A percentile compares a stretch with the other conserved stretches of the same genome.
Conservation (phyloP, 1,140 invertebrate genomes). For the Drosophila pruinosa region DNA sequence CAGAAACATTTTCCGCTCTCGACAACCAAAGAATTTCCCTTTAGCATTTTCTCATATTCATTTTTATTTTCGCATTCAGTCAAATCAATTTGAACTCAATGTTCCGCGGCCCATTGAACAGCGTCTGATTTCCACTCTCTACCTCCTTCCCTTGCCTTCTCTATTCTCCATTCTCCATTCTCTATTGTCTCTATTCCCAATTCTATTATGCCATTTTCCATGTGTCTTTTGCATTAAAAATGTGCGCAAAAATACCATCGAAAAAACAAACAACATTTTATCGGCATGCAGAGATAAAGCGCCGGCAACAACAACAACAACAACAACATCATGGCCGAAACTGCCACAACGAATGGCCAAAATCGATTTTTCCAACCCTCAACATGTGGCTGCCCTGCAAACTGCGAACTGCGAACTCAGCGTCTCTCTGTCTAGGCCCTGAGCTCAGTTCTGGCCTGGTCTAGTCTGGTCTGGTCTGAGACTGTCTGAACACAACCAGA, state of each 20-base stretch:
- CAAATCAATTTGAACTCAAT: slow-evolving; percentile 24
- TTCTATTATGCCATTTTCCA: neutral
- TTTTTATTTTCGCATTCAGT: slow-evolving; percentile 6
- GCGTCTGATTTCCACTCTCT: neutral
- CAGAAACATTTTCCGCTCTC: slow-evolving; percentile 42
- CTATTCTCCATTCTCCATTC: neutral
- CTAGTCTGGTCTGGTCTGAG: slow-evolving; percentile 7
- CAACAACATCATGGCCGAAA: slow-evolving; percentile 1
- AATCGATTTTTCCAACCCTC: slow-evolving; percentile 72
- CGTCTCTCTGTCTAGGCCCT: slow-evolving; percentile 7
- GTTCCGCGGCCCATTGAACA: slow-evolving; percentile 21
- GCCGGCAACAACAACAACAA: slow-evolving; percentile 37
- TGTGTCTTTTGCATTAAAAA: neutral
- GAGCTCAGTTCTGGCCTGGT: neutral
- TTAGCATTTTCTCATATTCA: slow-evolving; percentile 37
- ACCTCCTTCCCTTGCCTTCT: neutral
- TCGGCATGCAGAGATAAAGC: slow-evolving; percentile 51
- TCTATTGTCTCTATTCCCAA: neutral
- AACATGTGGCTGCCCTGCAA: slow-evolving; percentile 16
- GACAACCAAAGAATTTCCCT: slow-evolving; percentile 32
- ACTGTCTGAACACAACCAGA: slow-evolving; percentile 6
- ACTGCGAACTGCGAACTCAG: neutral
- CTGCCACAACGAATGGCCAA: slow-evolving; percentile 19
- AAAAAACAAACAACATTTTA: slow-evolving; percentile 59
- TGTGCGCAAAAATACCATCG: neutral